These are phyloP conservation scores for Drymonia ruficornis DNA, from an alignment of 2,888 invertebrate genomes.

Conservation along the genomic window DNA sequence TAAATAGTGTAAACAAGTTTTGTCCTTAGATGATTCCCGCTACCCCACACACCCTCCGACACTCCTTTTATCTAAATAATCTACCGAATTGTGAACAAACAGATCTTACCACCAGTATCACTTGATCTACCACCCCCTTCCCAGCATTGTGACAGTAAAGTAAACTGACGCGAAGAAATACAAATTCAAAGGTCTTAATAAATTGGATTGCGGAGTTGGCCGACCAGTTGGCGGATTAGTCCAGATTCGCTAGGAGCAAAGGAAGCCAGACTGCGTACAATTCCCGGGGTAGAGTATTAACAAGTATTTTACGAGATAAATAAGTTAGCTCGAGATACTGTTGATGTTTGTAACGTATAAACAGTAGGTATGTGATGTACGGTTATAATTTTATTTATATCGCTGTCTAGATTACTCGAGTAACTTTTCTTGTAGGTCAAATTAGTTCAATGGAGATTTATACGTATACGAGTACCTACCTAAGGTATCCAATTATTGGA, in stretches of 20 bases:
- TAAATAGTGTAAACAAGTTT: conserved; percentile 81
- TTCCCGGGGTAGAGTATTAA: conserved; percentile 74
- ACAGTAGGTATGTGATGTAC: conserved; percentile 9
- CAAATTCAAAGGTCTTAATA: conserved; percentile 56
- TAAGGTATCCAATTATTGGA: too few species aligned
- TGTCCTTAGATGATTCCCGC: conserved; percentile 52
- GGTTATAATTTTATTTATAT: not conserved
- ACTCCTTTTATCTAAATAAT: conserved; percentile 49
- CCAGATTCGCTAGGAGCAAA: conserved; percentile 44
- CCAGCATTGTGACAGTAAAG: conserved; percentile 34
- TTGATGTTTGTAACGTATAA: conserved; percentile 57
- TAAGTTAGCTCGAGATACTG: conserved; percentile 75
- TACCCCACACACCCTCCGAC: conserved; percentile 47
- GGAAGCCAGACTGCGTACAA: conserved; percentile 62
- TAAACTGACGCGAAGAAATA: conserved; percentile 45
- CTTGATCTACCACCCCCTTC: conserved; percentile 41
- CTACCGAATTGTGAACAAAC: conserved; percentile 56
- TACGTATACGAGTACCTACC: too few species aligned
- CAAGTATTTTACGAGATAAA: conserved; percentile 82
- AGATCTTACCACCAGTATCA: conserved; percentile 46
- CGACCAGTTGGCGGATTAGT: conserved; percentile 49
- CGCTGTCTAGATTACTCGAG: not conserved
- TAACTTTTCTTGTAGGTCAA: not conserved
- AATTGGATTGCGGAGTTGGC: conserved; percentile 48
- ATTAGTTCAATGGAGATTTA: too few species aligned